Base-by-base conservation (phyloP, 23 tunicate species). In the Clavelina lepadiformis region DNA sequence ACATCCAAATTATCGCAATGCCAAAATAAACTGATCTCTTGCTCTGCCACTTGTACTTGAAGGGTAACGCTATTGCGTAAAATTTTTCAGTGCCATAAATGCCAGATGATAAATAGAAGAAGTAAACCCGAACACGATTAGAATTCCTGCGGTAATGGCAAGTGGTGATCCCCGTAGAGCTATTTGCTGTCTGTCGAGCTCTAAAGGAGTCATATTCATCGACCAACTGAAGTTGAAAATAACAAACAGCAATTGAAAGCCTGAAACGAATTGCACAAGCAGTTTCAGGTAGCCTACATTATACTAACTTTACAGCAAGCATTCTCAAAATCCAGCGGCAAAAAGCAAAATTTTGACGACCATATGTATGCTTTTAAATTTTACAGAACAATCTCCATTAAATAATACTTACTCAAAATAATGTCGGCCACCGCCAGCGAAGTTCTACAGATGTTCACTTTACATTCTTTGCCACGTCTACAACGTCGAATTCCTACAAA, bases 351-450 rank as follows among this genome's bases (percentile, higher is more conserved):
- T n/a, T n/a, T n/a, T 41, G 49, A 11, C 15, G 15, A 41, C 13
- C 15, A 41, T 41, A 41, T 11, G 49, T n/a, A 41, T 11, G 49
- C 49, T 11, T 41, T 8, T 15, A 15, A 15, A 11, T 15, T 41
- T 8, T 8, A 11, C 49, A 41, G 49, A 41, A 41, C 49, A 41
- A 11, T 15, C 13, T 8, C 11, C 11, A 41, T 8, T 41, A 41
- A 15, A 41, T 41, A 8, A 63, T 15, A 51, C 54, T 35, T 41
- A 72, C 78, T 68, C 5, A 58, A 11, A 13, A 72, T 2, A 41
- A 58, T 23, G 58, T 72, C 78, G 26, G 78, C 78, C 5, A 72
- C 57, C 19, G 78, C 78, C 24, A 72, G 68, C 6, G 78, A 72
- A 3, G 58, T 72, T 44, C 60, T 72, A 27, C 65, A 59, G 46